Base-by-base conservation (phyloP, 2,888 invertebrate species). In the Sinopyrophorus schimmeli region DNA sequence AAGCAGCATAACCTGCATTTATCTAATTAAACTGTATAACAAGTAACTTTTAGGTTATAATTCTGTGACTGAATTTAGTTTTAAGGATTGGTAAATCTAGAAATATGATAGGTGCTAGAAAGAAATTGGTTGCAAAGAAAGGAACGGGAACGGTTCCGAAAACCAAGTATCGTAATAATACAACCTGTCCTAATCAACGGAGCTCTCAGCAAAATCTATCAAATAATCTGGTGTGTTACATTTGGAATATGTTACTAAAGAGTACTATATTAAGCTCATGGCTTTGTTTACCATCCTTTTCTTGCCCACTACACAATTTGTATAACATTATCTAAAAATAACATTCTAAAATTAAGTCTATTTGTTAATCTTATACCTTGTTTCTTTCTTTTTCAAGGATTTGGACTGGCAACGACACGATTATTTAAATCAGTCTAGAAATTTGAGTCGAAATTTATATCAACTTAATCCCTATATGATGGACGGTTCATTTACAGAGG, bases 111-210 rank as follows among this genome's bases (percentile, higher is more conserved):
- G 71, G 70, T 42, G 70, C 69, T 43, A 64, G 65, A 38, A 63
- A 68, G 49, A 70, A 69, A 58, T 62, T 61, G 54, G 69, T 69
- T 44, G 52, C 59, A 54, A 70, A 68, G 58, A 66, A 63, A 46
- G 64, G 69, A 56, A 84, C 84, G 62, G 85, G 85, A 60, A 83
- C 85, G 24, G 83, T 84, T 63, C 84, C 85, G 58, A 84, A 84
- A 75, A 77, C 79, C 40, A 81, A 80, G 73, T 75, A 77, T 46
- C 74, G 79, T 58, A 80, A 80, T 66, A 80, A 80, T 68, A 61
- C 62, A 15, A 47, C 54, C 15, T 52, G 38, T 11, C 18, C 37
- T 10, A 57, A 55, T 39, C 47, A 53, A 7, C 32, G 48, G 26
- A 51, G 54, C 23, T 41, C 31, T 11, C 55, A 34, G 11, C 37